Conservation (phyloP, 2,888 invertebrate genomes). For the Melanophora roralis region DNA sequence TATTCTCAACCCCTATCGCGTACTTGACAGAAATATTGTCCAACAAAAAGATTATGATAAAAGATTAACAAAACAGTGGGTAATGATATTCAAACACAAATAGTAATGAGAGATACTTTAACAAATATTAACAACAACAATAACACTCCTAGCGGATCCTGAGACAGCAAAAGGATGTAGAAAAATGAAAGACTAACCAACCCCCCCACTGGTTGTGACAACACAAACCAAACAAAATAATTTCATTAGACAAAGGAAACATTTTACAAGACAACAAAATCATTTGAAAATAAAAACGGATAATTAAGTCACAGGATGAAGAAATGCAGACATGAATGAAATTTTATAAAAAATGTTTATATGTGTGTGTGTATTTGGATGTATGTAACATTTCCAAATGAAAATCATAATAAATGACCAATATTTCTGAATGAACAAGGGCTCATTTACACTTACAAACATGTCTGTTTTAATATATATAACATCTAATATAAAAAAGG, state of each 20-base stretch:
- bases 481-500: no score
- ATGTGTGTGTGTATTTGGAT: background rate
- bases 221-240: slow-evolving; percentile 1
- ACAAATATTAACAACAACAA: background rate
- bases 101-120: no score
- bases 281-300: slow-evolving; percentile 19
- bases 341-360: background rate
- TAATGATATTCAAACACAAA: no score
- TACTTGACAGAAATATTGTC: no score
- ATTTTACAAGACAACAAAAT: background rate
- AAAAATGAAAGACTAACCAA: background rate
- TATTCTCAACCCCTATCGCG: no score
- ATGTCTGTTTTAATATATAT: background rate
- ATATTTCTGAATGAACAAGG: background rate
- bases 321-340: background rate
- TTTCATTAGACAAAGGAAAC: background rate
- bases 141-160: background rate
- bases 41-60: no score
- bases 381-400: background rate
- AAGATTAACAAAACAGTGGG: no score
- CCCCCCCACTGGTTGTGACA: slow-evolving; percentile 29
- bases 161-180: slow-evolving; percentile 11
- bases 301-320: background rate
- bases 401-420: slow-evolving; percentile 11
- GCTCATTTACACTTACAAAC: no score